Conservation (phyloP, 2,888 invertebrate genomes). For the Dyspetes luteomarginatus region DNA sequence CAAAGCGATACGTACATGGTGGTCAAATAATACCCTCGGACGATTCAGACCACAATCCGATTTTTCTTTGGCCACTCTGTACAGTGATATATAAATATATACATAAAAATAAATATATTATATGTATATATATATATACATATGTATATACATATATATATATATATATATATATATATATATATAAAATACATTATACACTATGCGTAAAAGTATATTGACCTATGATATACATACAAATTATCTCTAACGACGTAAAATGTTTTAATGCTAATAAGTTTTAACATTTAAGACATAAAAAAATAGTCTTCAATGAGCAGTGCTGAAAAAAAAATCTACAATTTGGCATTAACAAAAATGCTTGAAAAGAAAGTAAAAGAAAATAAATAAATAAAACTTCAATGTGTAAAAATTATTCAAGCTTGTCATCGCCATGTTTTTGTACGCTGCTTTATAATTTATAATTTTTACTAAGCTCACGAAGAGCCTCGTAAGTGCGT, state of each 20-base stretch:
- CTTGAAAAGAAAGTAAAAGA: neutral
- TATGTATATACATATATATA: conserved; percentile 48
- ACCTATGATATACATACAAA: conserved; percentile 68
- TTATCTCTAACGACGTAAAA: conserved; percentile 66
- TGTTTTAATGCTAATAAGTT: conserved; percentile 66
- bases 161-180: conserved; percentile 33
- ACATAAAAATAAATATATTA: conserved; percentile 45
- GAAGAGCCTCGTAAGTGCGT: too few relatives aligned
- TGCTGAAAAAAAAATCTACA: conserved; percentile 4
- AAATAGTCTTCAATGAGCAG: conserved; percentile 37
- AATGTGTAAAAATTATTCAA: conserved; percentile 48
- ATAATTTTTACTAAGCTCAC: conserved; percentile 41
- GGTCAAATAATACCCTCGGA: conserved; percentile 66
- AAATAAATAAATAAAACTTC: conserved; percentile 14
- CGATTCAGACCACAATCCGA: conserved; percentile 59
- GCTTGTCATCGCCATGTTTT: conserved; percentile 57
- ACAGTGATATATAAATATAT: conserved; percentile 71
- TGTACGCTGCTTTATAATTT: conserved; percentile 50
- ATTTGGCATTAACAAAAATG: conserved; percentile 22
- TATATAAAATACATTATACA: conserved; percentile 52
- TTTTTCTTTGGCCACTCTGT: conserved; percentile 70
- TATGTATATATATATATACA: conserved; percentile 25
- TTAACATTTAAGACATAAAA: conserved; percentile 33
- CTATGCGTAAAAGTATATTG: conserved; percentile 56
- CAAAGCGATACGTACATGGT: conserved; percentile 71